phyloP scores from a whole-genome alignment of 2,113 vertebrate genomes.

The Myotis davidii region DNA sequence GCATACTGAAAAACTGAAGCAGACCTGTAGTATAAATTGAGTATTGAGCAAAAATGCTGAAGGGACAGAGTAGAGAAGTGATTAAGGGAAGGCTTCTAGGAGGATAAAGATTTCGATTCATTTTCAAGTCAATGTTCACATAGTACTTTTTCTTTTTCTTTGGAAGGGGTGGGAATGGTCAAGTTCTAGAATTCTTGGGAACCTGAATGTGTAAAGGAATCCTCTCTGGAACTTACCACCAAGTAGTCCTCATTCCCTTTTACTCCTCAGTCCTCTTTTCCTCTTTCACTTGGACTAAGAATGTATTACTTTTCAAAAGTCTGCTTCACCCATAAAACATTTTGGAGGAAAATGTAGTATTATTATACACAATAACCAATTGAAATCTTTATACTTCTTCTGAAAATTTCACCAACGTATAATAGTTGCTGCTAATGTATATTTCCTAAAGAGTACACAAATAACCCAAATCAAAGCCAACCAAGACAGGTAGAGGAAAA shows the following conservation, averaged over 20 bases:
- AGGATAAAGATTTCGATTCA: constrained; percentile 43
- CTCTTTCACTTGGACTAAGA: constrained; percentile 64
- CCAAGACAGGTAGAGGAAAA: not conserved
- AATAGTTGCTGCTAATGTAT: not conserved
- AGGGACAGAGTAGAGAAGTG: constrained; percentile 63
- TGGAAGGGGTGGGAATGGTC: not conserved
- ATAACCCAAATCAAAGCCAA: constrained; percentile 18
- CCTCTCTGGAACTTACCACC: constrained; percentile 68
- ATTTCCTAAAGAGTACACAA: constrained; percentile 47
- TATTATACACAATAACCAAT: not conserved
- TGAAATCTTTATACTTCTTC: not conserved
- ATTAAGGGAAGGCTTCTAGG: constrained; percentile 54
- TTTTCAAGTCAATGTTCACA: constrained; percentile 47
- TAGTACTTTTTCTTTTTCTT: constrained; percentile 10
- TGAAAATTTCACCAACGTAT: not conserved
- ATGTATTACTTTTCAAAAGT: constrained; percentile 57
- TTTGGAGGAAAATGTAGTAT: constrained; percentile 35
- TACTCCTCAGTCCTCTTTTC: constrained; percentile 60
- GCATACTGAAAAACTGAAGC: constrained; percentile 75
- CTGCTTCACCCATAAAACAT: constrained; percentile 54
- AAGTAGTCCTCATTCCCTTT: constrained; percentile 62
- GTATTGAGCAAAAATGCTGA: constrained; percentile 71
- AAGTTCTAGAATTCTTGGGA: not conserved
- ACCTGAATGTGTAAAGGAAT: not conserved
- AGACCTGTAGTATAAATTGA: constrained; percentile 76